Evolutionary conservation across 2,888 invertebrate genomes (phyloP), one percentile per base, ranked within the genome.

Genomic region (Actias luna): DNA sequence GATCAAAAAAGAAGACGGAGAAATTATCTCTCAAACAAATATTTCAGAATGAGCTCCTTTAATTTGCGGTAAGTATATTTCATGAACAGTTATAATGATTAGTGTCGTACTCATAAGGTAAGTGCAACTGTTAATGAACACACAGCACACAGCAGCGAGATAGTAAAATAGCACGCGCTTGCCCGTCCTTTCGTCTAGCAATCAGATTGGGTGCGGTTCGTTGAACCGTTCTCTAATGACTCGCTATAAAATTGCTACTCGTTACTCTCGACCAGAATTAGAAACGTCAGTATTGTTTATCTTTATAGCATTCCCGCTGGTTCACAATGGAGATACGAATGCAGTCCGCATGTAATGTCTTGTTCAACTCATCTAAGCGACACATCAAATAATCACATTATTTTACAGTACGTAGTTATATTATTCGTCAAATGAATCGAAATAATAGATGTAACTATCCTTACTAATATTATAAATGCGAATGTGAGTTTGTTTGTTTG

Each of bases 211-310:
- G 70, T 55, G 55, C 16, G 29, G 55, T 55, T 69, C 74, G 71
- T 64, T 66, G 76, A 69, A 70, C 77, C 65, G 59, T 36, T 5
- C 61, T 62, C 65, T 79, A 82, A 82, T 81, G 76, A 75, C 77
- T 73, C 64, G 69, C 73, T 73, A 79, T 80, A 79, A 84, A 84
- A 79, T 75, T 33, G 58, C 58, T 67, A 73, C 69, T 67, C 63
- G 64, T 64, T 63, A 59, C 59, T 63, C 63, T 58, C 60, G 65
- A 66, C 63, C 67, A 65, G 71, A 74, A 75, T 77, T 75, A 71
- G 68, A 69, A 65, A 22, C 61, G 68, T 57, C 60, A 62, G 61
- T 65, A 69, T 65, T 72, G 69, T 68, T 62, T 62, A 61, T 52
- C 60, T 55, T 36, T 61, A 39, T 62, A 58, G 42, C 57, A 31